A percentile compares a stretch with the other conserved stretches of the same genome.
These are phyloP conservation scores for Anthrax anthrax DNA, from an alignment of 2,888 invertebrate species.

Conservation along the genomic window DNA sequence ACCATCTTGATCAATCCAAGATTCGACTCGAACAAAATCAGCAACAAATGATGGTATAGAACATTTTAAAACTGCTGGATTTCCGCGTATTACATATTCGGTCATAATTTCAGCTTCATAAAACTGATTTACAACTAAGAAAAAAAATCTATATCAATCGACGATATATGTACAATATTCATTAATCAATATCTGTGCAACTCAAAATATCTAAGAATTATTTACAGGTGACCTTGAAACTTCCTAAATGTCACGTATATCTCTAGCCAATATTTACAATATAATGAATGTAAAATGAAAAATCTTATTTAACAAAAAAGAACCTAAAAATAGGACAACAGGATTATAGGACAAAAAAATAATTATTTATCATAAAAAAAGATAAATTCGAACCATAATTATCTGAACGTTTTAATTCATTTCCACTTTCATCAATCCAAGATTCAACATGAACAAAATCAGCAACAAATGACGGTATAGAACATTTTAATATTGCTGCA, in stretches of 20 bases:
- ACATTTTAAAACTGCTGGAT: conserved; percentile 57
- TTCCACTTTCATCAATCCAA: conserved; percentile 53
- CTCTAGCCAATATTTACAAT: too few relatives aligned
- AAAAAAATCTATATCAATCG: too few relatives aligned
- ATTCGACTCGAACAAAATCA: conserved; percentile 54
- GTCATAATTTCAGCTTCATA: conserved; percentile 58
- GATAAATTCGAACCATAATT: conserved; percentile 41
- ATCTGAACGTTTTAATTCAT: conserved; percentile 34
- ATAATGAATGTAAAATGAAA: too few relatives aligned
- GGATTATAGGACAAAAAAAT: too few relatives aligned
- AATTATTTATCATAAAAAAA: too few relatives aligned
- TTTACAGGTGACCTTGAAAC: too few relatives aligned
- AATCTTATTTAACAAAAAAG: too few relatives aligned
- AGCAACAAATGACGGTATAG: conserved; percentile 58
- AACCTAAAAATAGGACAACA: too few relatives aligned
- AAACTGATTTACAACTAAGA: conserved; percentile 53
- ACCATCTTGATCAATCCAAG: conserved; percentile 50
- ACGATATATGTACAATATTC: too few relatives aligned
- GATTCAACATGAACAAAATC: conserved; percentile 57
- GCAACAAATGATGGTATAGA: conserved; percentile 61
- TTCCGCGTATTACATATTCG: conserved; percentile 59
- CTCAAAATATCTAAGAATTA: too few relatives aligned
- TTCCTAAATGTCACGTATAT: too few relatives aligned
- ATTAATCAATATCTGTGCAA: too few relatives aligned
- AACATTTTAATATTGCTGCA: conserved; percentile 56